Percentiles rank a stretch among this genome's conserved stretches.
Evolutionary conservation across 2,797 vertebrate genomes (phyloP).

Genomic region (Meda fulgida): DNA sequence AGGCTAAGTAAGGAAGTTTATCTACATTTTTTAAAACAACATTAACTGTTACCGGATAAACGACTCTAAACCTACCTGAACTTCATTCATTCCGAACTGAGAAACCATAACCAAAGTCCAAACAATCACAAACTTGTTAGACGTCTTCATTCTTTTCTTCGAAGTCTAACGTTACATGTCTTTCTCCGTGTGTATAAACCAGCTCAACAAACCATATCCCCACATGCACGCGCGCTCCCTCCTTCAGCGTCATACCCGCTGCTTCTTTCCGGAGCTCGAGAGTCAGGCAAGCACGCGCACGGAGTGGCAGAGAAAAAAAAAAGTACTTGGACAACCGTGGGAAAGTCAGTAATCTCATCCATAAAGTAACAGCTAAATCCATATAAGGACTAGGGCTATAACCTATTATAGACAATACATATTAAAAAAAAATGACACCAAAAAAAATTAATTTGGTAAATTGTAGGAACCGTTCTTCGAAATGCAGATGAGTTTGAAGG

Average conservation of each 20-base stretch:
- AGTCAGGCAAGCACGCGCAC: constrained; percentile 29
- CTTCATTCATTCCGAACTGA: constrained; percentile 12
- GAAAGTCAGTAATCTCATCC: constrained; percentile 33
- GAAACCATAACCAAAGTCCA: background rate
- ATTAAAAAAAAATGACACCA: background rate
- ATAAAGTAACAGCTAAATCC: constrained; percentile 29
- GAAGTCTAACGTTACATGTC: constrained; percentile 23
- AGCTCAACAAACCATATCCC: constrained; percentile 54
- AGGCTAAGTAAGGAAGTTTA: background rate
- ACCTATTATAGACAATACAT: background rate
- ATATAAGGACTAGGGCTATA: background rate
- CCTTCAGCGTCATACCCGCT: constrained; percentile 35
- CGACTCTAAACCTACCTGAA: constrained; percentile 36
- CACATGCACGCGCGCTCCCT: constrained; percentile 57
- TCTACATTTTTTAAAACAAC: background rate
- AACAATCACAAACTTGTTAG: constrained; percentile 49
- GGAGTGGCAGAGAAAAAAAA: background rate
- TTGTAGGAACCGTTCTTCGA: background rate
- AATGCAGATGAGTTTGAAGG: background rate
- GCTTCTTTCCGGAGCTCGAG: constrained; percentile 52
- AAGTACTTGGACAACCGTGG: constrained; percentile 33
- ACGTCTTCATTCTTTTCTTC: constrained; percentile 38
- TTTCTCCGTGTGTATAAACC: constrained; percentile 12
- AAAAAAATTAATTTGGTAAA: background rate
- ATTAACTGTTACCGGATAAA: constrained; percentile 16